phyloP scores from a whole-genome alignment of 2,113 vertebrate species.

The Dipodomys stephensi region DNA sequence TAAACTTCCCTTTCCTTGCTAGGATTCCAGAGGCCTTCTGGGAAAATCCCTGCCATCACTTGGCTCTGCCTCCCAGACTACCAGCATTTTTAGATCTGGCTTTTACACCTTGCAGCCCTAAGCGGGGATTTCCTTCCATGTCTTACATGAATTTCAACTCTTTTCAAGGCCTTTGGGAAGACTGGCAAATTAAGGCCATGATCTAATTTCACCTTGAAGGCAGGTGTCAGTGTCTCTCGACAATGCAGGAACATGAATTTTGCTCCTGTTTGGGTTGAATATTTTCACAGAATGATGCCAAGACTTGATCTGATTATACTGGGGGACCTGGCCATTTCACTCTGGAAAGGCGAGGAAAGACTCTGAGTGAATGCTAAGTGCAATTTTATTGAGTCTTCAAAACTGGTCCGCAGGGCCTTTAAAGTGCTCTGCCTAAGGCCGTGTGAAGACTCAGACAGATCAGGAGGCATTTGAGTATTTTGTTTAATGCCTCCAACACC shows the following conservation, averaged over 20 bases:
- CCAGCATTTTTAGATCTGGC: constrained; percentile 44
- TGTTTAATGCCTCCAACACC: background rate
- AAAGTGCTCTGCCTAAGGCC: background rate
- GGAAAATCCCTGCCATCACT: constrained; percentile 70
- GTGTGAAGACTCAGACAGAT: background rate
- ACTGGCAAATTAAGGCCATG: background rate
- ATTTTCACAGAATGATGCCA: background rate
- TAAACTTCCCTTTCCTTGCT: constrained; percentile 34
- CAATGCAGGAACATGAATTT: background rate
- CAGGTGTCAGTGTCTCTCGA: constrained; percentile 50
- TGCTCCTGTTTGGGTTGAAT: constrained; percentile 47
- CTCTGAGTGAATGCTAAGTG: background rate
- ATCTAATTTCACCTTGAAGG: constrained; percentile 26
- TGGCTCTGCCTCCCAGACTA: constrained; percentile 68
- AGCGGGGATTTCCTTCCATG: constrained; percentile 39
- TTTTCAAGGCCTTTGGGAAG: constrained; percentile 57
- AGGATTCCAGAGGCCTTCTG: constrained; percentile 59
- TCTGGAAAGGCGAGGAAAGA: background rate
- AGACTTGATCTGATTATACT: background rate
- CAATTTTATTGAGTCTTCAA: background rate
- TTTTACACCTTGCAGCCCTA: constrained; percentile 23
- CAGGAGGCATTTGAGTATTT: background rate
- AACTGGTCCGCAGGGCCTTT: background rate
- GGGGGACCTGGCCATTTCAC: background rate
- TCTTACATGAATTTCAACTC: constrained; percentile 57